Evolutionary conservation across 2,888 invertebrate genomes (phyloP), one percentile per base, ranked within the genome.

Genomic region (Tetragonisca angustula): DNA sequence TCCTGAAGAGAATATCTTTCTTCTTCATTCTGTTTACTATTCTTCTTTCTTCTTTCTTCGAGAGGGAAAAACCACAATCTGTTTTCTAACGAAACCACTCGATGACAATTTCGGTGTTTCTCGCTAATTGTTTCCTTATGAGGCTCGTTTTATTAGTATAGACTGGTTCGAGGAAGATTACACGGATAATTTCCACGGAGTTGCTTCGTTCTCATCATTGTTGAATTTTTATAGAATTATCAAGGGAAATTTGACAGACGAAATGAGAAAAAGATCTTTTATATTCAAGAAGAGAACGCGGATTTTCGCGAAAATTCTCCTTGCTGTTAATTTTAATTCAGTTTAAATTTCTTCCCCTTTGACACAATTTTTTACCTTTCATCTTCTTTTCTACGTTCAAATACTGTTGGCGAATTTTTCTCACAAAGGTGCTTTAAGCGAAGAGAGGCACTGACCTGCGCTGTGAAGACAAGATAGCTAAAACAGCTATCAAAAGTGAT

Each of bases 361-460:
- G 11, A 43, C 9, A 9, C 9, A 43, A 43, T 43, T 9, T 9
- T 43, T 43, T 1, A 43, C 43, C 9, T 32, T 32, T 32, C 4
- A 4, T 32, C 9, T 43, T 11, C 43, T 43, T 43, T 43, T 11
- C 50, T 50, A 50, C 17, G 17, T 17, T 17, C 6, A 50, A 50
- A 17, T 4, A 50, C 50, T 50, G 50, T 17, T 0, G 50, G 50
- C 17, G 17, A 50, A 50, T 50, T 50, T 50, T 50, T 4, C 4
- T 50, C 50, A 17, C 43, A 43, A 43, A 43, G 43, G 43, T 11
- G 43, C 43, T 43, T 43, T 9, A 2, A 43, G 11, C 4, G 52
- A 56, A 43, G 32, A 59, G 54, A 88, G 74, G 79, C 88, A 90
- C 91, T 92, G 92, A 92, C 92, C 93, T 91, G 91, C 91, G 91